A percentile compares a stretch with the other conserved stretches of the same genome.
These are phyloP conservation scores for Masnerella sp. DNA, from an alignment of 2,888 invertebrate species.

Conservation along the genomic window DNA sequence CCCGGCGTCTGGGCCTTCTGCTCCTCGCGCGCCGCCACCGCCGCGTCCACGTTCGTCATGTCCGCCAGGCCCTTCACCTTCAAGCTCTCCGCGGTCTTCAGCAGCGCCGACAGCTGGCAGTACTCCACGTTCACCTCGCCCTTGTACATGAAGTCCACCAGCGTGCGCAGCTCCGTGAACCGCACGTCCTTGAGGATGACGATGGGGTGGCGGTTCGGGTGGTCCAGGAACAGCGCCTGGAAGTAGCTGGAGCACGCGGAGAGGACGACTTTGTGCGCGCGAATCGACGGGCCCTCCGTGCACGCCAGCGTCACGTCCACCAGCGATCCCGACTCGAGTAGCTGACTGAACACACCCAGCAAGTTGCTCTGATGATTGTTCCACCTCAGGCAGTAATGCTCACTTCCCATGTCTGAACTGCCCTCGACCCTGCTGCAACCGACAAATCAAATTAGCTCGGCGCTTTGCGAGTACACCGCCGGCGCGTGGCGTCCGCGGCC, in stretches of 20 bases:
- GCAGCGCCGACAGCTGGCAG: conserved; percentile 92
- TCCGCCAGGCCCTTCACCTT: conserved; percentile 96
- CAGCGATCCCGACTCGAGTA: conserved; percentile 96
- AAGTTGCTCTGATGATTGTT: conserved; percentile 99
- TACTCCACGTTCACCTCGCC: conserved; percentile 97
- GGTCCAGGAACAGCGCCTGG: conserved; percentile 94
- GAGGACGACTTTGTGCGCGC: conserved; percentile 96
- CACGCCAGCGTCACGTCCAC: conserved; percentile 98
- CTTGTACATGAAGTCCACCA: conserved; percentile 98
- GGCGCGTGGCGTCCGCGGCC: too few relatives aligned
- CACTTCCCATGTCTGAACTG: conserved; percentile 98
- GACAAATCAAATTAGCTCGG: conserved; percentile 39
- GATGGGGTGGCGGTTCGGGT: conserved; percentile 94
- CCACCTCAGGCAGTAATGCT: conserved; percentile 99
- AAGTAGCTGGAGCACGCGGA: conserved; percentile 98
- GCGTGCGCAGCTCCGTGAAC: conserved; percentile 92
- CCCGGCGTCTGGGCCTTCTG: conserved; percentile 79
- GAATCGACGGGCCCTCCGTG: conserved; percentile 95
- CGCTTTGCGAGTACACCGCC: neutral
- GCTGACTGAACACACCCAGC: conserved; percentile 97
- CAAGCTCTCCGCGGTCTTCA: conserved; percentile 94
- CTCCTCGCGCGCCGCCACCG: conserved; percentile 77
- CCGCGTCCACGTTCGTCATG: conserved; percentile 90
- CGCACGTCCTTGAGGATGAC: conserved; percentile 97
- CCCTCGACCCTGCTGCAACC: conserved; percentile 82